These are phyloP conservation scores for Cynaeus angustus DNA, from an alignment of 2,888 invertebrate genomes.

Conservation along the genomic window DNA sequence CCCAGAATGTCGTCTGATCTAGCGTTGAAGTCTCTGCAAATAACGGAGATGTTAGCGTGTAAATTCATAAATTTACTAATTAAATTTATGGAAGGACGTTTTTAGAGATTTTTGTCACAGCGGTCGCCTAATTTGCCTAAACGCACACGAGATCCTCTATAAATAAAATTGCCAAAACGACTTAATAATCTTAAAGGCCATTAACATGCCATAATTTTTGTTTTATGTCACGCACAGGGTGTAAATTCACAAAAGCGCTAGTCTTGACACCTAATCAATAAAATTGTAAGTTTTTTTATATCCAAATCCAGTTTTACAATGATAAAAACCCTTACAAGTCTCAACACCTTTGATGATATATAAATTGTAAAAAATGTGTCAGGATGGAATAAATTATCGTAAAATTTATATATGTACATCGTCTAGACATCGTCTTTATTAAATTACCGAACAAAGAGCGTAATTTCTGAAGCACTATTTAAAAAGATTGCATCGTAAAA, in stretches of 20 bases:
- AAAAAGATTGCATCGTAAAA: slow-evolving; percentile 18
- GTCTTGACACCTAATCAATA: slow-evolving; percentile 8
- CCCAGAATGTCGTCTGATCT: background rate
- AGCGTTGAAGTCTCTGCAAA: slow-evolving; percentile 18
- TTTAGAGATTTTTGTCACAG: slow-evolving; percentile 13
- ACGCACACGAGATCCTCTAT: slow-evolving; percentile 1
- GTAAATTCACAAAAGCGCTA: slow-evolving; percentile 3
- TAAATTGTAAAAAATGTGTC: slow-evolving; percentile 11
- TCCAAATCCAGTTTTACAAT: background rate
- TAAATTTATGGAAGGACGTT: slow-evolving; percentile 25
- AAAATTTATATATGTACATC: background rate
- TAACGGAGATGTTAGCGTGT: background rate
- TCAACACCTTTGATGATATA: slow-evolving; percentile 7
- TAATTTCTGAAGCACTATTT: slow-evolving; percentile 5
- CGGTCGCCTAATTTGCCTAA: slow-evolving; percentile 28
- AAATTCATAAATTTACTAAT: slow-evolving; percentile 23
- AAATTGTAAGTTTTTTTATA: slow-evolving; percentile 1
- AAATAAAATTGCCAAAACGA: slow-evolving; percentile 24
- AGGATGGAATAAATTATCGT: slow-evolving; percentile 8
- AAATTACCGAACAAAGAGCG: slow-evolving; percentile 7
- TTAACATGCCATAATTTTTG: slow-evolving; percentile 26
- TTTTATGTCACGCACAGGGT: slow-evolving; percentile 2
- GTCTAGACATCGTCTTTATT: slow-evolving; percentile 9
- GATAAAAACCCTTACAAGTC: slow-evolving; percentile 1
- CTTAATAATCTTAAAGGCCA: slow-evolving; percentile 13